Evolutionary conservation across 2,888 invertebrate genomes (phyloP).

Genomic region (Drosophila niveifrons): DNA sequence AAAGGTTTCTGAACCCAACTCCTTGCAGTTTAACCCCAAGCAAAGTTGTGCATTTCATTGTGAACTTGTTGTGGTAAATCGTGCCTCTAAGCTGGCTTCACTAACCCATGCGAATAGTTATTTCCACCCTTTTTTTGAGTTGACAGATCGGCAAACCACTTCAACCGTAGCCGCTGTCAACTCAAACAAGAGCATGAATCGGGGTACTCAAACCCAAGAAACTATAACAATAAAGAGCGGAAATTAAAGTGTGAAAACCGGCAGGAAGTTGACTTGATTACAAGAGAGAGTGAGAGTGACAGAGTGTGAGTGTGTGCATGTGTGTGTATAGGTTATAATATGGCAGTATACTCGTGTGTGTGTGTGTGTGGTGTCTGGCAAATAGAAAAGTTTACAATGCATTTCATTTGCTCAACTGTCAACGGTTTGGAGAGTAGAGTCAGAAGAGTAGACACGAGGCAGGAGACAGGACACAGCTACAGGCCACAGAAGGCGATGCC

Average conservation of each 20-base stretch:
- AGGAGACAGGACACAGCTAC: constrained; percentile 15
- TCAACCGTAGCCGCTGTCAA: constrained; percentile 53
- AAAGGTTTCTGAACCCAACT: background rate
- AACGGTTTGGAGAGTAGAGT: constrained; percentile 32
- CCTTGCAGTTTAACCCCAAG: background rate
- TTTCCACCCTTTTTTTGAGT: constrained; percentile 51
- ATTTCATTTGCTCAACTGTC: constrained; percentile 69
- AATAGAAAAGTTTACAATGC: constrained; percentile 76
- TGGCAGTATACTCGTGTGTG: constrained; percentile 22
- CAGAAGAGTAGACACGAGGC: constrained; percentile 22
- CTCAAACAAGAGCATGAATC: constrained; percentile 16
- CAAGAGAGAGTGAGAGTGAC: constrained; percentile 58
- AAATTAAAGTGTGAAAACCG: constrained; percentile 81
- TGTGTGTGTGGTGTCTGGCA: constrained; percentile 47
- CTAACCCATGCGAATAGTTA: constrained; percentile 30
- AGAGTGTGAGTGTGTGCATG: constrained; percentile 28
- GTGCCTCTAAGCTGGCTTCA: constrained; percentile 30
- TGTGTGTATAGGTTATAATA: constrained; percentile 20
- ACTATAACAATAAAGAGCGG: constrained; percentile 80
- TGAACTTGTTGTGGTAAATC: constrained; percentile 27
- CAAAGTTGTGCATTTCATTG: constrained; percentile 44
- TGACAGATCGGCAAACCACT: constrained; percentile 71
- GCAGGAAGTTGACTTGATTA: constrained; percentile 80
- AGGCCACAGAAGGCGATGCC: constrained; percentile 53
- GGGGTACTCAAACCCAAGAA: constrained; percentile 50